Evolutionary conservation across 2,797 vertebrate species (phyloP).

Genomic region (Hozukius guyotensis): DNA sequence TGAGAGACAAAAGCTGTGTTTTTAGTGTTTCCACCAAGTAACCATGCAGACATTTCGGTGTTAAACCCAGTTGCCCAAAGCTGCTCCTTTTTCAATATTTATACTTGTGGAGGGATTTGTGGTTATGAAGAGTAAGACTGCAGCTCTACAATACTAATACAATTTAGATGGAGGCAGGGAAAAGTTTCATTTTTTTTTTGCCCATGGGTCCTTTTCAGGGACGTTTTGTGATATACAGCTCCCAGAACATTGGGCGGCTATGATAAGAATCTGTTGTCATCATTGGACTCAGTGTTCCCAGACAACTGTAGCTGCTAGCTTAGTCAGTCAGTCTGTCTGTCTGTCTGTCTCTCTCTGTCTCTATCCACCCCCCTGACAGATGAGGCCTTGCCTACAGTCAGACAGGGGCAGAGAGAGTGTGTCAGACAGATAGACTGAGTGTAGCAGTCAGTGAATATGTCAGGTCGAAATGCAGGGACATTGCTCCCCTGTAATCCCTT

Average conservation of each 20-base stretch:
- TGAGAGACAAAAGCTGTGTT: constrained; percentile 11
- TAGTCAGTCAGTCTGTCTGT: constrained; percentile 8
- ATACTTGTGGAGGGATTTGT: constrained; percentile 49
- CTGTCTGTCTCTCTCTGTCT: neutral
- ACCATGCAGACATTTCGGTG: constrained; percentile 14
- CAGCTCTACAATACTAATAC: constrained; percentile 46
- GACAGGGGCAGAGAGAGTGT: neutral
- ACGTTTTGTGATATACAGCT: constrained; percentile 52
- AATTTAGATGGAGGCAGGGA: constrained; percentile 27
- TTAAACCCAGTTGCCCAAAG: constrained; percentile 51
- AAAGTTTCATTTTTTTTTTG: constrained; percentile 46
- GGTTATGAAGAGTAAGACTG: constrained; percentile 59
- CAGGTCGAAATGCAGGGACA: constrained; percentile 54
- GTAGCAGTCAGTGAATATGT: constrained; percentile 49
- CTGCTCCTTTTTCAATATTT: constrained; percentile 63
- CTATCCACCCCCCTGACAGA: constrained; percentile 7
- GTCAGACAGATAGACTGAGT: constrained; percentile 29
- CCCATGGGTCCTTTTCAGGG: constrained; percentile 44
- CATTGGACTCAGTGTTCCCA: constrained; percentile 53
- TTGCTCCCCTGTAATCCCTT: constrained; percentile 57
- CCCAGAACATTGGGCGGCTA: constrained; percentile 58
- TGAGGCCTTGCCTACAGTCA: constrained; percentile 27
- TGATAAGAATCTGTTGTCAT: constrained; percentile 69
- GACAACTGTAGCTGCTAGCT: constrained; percentile 45
- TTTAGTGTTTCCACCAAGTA: constrained; percentile 28